Conservation (phyloP, 2,113 vertebrate genomes). For the western clawed frog (Xenopus tropicalis) region UCB_Xtro_10.0 CM004446.2:130142501-130143000, state of each 20-base stretch:
- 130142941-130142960: not conserved
- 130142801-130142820: slow-evolving; percentile 15
- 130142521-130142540: too few species aligned
- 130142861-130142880: slow-evolving; percentile 10
- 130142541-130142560: too few species aligned
- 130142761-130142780: not conserved
- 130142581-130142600: too few species aligned
- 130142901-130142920: not conserved
- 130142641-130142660: too few species aligned
- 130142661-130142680: too few species aligned
- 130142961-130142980: not conserved
- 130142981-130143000: not conserved
- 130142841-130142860: slow-evolving; percentile 34
- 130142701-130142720: too few species aligned
- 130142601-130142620: too few species aligned
- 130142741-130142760: not conserved
- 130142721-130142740: too few species aligned
- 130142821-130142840: slow-evolving; percentile 14
- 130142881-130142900: slow-evolving; percentile 1
- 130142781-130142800: not conserved
- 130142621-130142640: too few species aligned
- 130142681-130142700: too few species aligned
- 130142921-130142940: not conserved
- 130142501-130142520: too few species aligned
- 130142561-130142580: too few species aligned